phyloP scores from a whole-genome alignment of 2,797 vertebrate species.

The Rhinatrema bivittatum region DNA sequence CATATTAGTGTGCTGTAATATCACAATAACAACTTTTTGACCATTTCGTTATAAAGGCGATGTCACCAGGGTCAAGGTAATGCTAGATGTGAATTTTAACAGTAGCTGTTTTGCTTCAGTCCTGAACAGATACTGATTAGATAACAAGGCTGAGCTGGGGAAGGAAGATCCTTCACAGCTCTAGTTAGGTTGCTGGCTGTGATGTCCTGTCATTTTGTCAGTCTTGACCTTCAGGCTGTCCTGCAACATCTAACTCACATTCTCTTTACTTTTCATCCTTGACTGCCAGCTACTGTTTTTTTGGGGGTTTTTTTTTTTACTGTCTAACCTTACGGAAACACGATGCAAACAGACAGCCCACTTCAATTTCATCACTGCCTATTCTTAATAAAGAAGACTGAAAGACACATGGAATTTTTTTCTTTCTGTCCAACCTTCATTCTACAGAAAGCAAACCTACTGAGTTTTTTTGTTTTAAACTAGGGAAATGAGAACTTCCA shows the following conservation, averaged over 20 bases:
- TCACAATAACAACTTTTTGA: too few species aligned
- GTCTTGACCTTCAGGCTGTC: slow-evolving; percentile 63
- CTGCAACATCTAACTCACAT: slow-evolving; percentile 38
- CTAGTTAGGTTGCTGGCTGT: slow-evolving; percentile 39
- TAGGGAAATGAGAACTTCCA: too few species aligned
- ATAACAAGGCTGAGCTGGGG: slow-evolving; percentile 1
- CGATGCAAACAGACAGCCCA: slow-evolving; percentile 63
- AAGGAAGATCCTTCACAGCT: slow-evolving; percentile 48
- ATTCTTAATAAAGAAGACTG: slow-evolving; percentile 43
- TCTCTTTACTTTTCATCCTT: slow-evolving; percentile 41
- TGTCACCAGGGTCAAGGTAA: background rate
- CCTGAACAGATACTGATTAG: slow-evolving; percentile 12
- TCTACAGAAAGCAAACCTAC: slow-evolving; percentile 33
- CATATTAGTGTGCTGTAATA: too few species aligned
- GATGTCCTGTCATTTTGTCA: slow-evolving; percentile 83
- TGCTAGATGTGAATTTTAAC: slow-evolving; percentile 27
- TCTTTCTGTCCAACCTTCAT: slow-evolving; percentile 51
- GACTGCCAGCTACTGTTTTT: slow-evolving; percentile 60
- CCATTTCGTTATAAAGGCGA: slow-evolving; percentile 28
- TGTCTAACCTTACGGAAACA: slow-evolving; percentile 63
- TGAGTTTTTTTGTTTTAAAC: slow-evolving; percentile 4
- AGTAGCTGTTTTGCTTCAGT: slow-evolving; percentile 4
- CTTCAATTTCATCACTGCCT: slow-evolving; percentile 54
- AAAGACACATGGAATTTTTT: slow-evolving; percentile 45
- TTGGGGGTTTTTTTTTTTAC: too few species aligned